These are phyloP conservation scores for Osmerus mordax DNA, from an alignment of 2,113 vertebrate species.

Conservation along the genomic window DNA sequence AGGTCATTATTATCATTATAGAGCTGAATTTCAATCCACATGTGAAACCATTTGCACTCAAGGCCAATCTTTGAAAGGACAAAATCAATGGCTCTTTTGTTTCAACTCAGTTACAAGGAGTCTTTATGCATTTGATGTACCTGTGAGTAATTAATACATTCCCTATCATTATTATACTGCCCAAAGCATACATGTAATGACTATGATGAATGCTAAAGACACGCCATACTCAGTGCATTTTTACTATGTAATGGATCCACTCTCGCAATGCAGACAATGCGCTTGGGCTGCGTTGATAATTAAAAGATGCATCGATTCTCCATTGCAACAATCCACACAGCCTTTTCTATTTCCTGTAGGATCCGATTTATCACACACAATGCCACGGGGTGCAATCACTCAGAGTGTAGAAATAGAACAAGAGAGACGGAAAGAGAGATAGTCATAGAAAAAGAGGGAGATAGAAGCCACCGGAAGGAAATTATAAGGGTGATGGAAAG, in stretches of 20 bases:
- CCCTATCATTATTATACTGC: background rate
- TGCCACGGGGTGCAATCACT: constrained; percentile 63
- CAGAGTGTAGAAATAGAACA: constrained; percentile 50
- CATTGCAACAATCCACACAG: constrained; percentile 30
- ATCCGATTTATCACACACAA: constrained; percentile 68
- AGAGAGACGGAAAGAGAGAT: constrained; percentile 53
- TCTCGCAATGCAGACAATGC: constrained; percentile 12
- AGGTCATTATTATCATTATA: no score
- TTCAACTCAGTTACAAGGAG: background rate
- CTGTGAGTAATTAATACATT: background rate
- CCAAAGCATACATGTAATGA: constrained; percentile 20
- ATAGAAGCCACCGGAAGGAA: constrained; percentile 17
- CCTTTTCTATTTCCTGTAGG: constrained; percentile 60
- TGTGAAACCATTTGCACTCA: no score
- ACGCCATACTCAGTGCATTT: no score
- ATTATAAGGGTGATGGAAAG: constrained; percentile 23
- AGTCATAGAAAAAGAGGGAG: constrained; percentile 28
- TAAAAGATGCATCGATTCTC: constrained; percentile 70
- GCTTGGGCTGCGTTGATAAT: constrained; percentile 63
- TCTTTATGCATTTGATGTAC: background rate
- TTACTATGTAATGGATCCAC: no score
- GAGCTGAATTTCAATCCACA: no score
- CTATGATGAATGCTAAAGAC: constrained; percentile 20
- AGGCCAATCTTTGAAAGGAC: background rate
- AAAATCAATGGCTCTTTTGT: background rate